Conservation (phyloP, 2,113 vertebrate genomes). For the Trinectes maculatus region DNA sequence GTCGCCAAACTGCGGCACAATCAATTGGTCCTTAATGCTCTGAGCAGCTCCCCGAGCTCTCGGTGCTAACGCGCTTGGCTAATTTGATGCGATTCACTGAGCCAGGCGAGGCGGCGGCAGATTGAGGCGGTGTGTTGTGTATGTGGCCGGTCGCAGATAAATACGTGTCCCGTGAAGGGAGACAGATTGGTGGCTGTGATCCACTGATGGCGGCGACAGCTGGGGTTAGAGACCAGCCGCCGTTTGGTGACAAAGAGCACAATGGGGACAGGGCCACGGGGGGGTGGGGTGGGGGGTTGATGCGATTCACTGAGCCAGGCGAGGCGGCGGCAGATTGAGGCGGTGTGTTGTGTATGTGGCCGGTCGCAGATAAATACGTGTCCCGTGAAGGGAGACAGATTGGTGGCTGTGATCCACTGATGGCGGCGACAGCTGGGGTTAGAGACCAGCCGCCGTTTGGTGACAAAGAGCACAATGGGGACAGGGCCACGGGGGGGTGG, state of each 20-base stretch:
- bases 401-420: conserved; percentile 63
- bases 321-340: conserved; percentile 43
- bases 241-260: conserved; percentile 65
- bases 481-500: conserved; percentile 60
- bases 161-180: conserved; percentile 57
- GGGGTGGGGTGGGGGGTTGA: too few species aligned
- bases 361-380: conserved; percentile 37
- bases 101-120: conserved; percentile 56
- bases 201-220: conserved; percentile 63
- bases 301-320: conserved; percentile 68
- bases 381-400: conserved; percentile 71
- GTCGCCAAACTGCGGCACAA: conserved; percentile 68
- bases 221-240: conserved; percentile 69
- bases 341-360: conserved; percentile 49
- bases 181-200: conserved; percentile 71
- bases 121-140: conserved; percentile 39
- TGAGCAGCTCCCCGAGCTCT: conserved; percentile 61
- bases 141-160: conserved; percentile 45
- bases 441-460: conserved; percentile 66
- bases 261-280: conserved; percentile 58
- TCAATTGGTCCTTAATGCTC: conserved; percentile 76
- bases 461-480: conserved; percentile 65
- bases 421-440: conserved; percentile 68
- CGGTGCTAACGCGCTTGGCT: conserved; percentile 62
- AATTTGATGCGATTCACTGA: conserved; percentile 72